Conservation (phyloP, 2,888 invertebrate genomes). For the Scrobipalpa costella region DNA sequence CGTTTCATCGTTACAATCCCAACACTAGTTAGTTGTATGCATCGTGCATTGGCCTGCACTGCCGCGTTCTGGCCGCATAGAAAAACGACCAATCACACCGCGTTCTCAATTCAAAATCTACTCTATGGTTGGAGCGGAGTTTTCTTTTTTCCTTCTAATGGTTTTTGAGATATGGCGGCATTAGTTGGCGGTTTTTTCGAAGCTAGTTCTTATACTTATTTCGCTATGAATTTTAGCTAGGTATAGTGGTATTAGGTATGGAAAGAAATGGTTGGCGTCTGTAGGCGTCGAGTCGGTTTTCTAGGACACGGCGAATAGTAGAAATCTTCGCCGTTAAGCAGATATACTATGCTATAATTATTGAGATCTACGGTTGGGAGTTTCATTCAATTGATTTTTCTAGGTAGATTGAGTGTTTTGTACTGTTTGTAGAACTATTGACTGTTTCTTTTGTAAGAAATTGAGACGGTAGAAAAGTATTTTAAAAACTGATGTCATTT, state of each 20-base stretch:
- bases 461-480: too few relatives aligned
- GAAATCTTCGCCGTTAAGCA: conserved; percentile 65
- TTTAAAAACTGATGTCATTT: too few relatives aligned
- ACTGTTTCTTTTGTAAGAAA: too few relatives aligned
- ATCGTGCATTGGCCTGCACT: conserved; percentile 80
- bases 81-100: conserved; percentile 47
- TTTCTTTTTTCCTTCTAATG: background rate
- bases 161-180: background rate
- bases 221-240: conserved; percentile 80
- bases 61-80: conserved; percentile 48
- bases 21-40: conserved; percentile 80
- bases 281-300: conserved; percentile 71
- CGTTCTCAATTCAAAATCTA: conserved; percentile 33
- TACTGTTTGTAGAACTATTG: too few relatives aligned
- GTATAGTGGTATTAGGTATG: conserved; percentile 70
- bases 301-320: conserved; percentile 75
- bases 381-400: conserved; percentile 13
- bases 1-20: conserved; percentile 36
- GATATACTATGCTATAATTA: conserved; percentile 54
- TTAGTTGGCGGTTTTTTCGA: conserved; percentile 60
- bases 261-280: conserved; percentile 74
- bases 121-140: conserved; percentile 30
- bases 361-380: conserved; percentile 34
- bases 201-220: conserved; percentile 78
- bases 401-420: too few relatives aligned